Base-by-base conservation (phyloP, 2,888 invertebrate genomes). In the Metalampra italica region DNA sequence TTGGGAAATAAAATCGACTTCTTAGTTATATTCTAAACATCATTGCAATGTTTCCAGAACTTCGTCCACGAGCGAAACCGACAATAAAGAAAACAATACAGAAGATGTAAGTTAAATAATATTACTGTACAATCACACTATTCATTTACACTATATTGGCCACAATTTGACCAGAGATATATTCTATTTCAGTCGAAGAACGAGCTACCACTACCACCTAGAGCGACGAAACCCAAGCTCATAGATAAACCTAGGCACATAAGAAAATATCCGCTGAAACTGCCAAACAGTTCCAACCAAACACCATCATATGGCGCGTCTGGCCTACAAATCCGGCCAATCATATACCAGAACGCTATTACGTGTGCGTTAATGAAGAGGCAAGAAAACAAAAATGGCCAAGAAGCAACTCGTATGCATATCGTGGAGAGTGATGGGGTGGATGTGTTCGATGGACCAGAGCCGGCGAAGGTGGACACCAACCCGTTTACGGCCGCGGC, bases 181-280 rank as follows among this genome's bases (percentile, higher is more conserved):
- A 22, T 3, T 22, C 5, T 22, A 22, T 22, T 70, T 38, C 68
- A 84, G 84, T 52, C 46, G 4, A 51, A 58, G 38, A 85, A 85
- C 54, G 68, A 66, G 13, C 59, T 87, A 1, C 86, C 86, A 0
- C 60, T 88, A 1, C 88, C 87, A 1, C 86, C 88, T 0, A 66
- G 83, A 1, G 66, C 71, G 0, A 73, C 63, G 1, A 86, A 87
- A 44, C 78, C 82, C 0, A 79, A 75, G 49, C 59, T 87, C 1
- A 64, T 87, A 0, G 83, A 88, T 57, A 83, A 79, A 45, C 82
- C 82, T 0, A 68, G 88, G 0, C 88, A 89, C 55, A 60, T 83
- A 1, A 65, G 88, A 7, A 83, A 80, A 50, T 71, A 87, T 50
- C 88, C 88, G 0, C 60, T 88, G 0, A 73, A 67, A 45, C 34